These are phyloP conservation scores for Micrasema minimum DNA, from an alignment of 1,140 invertebrate species.

Conservation along the genomic window DNA sequence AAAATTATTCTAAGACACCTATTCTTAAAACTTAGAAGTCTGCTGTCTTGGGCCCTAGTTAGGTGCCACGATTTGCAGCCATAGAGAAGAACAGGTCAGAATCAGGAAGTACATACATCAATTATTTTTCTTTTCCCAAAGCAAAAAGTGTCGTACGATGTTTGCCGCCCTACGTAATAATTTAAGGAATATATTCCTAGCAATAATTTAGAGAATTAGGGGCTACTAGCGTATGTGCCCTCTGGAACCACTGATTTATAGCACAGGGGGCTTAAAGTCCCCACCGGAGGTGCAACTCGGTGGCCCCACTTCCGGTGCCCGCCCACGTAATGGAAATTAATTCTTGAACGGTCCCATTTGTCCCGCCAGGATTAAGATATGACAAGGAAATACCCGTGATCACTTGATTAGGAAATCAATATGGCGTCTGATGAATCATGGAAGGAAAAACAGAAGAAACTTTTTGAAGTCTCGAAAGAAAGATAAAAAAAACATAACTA, in stretches of 20 bases:
- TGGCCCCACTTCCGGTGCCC: conserved; percentile 21
- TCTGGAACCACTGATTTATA: conserved; percentile 46
- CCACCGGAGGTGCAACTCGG: conserved; percentile 16
- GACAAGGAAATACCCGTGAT: conserved; percentile 22
- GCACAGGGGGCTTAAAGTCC: conserved; percentile 29
- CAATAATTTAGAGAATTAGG: conserved; percentile 43
- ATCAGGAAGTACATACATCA: too few relatives aligned
- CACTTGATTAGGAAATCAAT: conserved; percentile 31
- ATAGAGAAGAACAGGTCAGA: too few relatives aligned
- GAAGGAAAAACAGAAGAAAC: too few relatives aligned
- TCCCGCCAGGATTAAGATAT: conserved; percentile 41
- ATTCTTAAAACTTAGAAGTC: too few relatives aligned
- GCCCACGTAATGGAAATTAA: conserved; percentile 52
- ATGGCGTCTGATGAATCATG: not conserved
- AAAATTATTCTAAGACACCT: too few relatives aligned
- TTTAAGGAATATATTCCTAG: conserved; percentile 38
- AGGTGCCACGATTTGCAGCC: too few relatives aligned
- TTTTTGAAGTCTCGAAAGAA: too few relatives aligned
- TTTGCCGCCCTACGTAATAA: conserved; percentile 16
- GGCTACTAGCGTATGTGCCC: conserved; percentile 39
- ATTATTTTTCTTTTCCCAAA: too few relatives aligned
- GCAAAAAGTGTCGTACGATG: too few relatives aligned
- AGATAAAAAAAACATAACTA: too few relatives aligned
- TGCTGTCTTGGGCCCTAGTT: too few relatives aligned
- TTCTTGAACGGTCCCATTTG: conserved; percentile 49